Evolutionary conservation across 1,140 invertebrate species (phyloP).

Genomic region (Linepithema humile): DNA sequence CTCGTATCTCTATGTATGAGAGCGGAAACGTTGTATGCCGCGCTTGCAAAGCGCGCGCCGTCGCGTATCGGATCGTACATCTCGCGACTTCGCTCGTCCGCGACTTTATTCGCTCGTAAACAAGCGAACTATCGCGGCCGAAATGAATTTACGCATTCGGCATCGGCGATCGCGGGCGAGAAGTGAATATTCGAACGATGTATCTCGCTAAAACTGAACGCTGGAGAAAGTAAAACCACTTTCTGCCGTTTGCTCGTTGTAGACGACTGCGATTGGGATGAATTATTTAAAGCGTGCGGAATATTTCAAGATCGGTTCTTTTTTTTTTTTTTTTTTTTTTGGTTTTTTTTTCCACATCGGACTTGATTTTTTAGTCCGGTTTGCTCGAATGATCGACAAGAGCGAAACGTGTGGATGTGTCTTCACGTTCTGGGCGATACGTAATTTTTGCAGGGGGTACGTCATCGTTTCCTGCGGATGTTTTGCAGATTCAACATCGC

Average conservation of each 20-base stretch:
- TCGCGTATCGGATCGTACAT: neutral
- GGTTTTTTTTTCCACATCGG: too few species aligned
- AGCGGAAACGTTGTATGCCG: slow-evolving; percentile 59
- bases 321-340: too few species aligned
- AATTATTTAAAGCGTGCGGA: too few species aligned
- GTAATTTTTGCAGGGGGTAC: slow-evolving; percentile 15
- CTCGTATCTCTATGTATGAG: slow-evolving; percentile 74
- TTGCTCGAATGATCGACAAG: too few species aligned
- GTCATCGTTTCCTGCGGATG: slow-evolving; percentile 27
- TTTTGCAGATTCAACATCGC: slow-evolving; percentile 42
- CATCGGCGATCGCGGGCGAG: neutral
- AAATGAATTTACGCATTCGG: neutral
- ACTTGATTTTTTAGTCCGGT: too few species aligned
- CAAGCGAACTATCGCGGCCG: slow-evolving; percentile 9
- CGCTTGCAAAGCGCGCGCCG: slow-evolving; percentile 28
- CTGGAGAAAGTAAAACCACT: too few species aligned
- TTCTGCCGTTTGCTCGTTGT: too few species aligned
- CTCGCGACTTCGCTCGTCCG: slow-evolving; percentile 7
- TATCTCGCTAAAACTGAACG: neutral
- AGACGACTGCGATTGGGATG: too few species aligned
- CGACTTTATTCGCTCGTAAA: slow-evolving; percentile 35
- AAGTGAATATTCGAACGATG: neutral
- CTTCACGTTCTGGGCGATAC: neutral
- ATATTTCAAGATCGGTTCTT: too few species aligned
- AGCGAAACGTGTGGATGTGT: neutral